phyloP scores from a whole-genome alignment of 1,140 invertebrate genomes.

The Zophobas morio region DNA sequence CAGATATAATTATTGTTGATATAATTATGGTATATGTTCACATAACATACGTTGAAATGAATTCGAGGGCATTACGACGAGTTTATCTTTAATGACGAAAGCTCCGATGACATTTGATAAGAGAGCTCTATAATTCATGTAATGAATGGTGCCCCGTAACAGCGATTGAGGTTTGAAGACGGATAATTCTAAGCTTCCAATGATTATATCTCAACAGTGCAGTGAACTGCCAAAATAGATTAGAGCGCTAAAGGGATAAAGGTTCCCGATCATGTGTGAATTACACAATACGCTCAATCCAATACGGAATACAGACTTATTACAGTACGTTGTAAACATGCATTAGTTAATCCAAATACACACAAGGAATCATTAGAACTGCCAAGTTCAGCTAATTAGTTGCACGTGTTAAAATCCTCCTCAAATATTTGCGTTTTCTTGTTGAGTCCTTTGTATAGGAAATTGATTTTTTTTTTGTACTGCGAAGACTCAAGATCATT shows the following conservation, averaged over 20 bases:
- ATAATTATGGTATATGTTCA: constrained; percentile 12
- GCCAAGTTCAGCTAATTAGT: neutral
- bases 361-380: constrained; percentile 3
- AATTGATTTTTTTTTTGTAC: no score
- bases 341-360: constrained; percentile 37
- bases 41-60: constrained; percentile 2
- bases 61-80: constrained; percentile 15
- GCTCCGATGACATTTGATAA: constrained; percentile 18
- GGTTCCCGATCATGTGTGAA: constrained; percentile 40
- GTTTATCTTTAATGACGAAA: constrained; percentile 3
- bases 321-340: constrained; percentile 28
- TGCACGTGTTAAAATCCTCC: neutral
- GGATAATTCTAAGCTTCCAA: constrained; percentile 43
- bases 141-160: constrained; percentile 33
- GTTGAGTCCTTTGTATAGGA: no score
- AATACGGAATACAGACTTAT: constrained; percentile 37
- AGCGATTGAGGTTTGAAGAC: constrained; percentile 43
- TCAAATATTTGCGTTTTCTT: no score
- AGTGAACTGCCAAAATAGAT: constrained; percentile 43
- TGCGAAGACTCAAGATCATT: no score
- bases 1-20: neutral
- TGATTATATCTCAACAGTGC: constrained; percentile 38
- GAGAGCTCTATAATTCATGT: constrained; percentile 27
- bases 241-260: constrained; percentile 41
- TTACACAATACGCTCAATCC: constrained; percentile 42